A percentile compares a stretch with the other conserved stretches of the same genome.
These are phyloP conservation scores for Threskiornis aethiopicus DNA, from an alignment of 2,797 vertebrate genomes.

Conservation along the genomic window DNA sequence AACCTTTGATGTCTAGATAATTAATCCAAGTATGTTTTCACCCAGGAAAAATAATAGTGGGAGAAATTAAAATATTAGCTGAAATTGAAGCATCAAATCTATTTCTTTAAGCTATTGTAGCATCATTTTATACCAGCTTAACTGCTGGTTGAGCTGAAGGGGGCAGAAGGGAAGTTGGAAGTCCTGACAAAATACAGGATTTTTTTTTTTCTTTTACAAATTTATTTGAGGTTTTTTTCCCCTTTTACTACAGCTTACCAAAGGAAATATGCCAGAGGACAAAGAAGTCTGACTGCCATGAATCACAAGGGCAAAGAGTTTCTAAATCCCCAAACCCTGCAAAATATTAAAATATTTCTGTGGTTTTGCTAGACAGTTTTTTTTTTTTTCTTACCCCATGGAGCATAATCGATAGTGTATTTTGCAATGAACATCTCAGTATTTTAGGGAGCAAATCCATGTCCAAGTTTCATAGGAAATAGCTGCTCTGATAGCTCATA, in stretches of 20 bases:
- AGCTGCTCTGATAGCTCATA: background rate
- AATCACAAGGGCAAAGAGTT: background rate
- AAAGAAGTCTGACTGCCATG: background rate
- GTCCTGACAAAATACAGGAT: background rate
- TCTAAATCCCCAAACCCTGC: background rate
- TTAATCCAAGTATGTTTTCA: background rate
- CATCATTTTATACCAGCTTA: background rate
- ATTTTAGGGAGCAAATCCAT: background rate
- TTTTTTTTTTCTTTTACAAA: background rate
- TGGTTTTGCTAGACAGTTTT: background rate
- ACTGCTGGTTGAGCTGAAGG: background rate
- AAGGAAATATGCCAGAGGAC: background rate
- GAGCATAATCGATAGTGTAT: background rate
- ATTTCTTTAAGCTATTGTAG: background rate
- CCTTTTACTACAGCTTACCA: background rate
- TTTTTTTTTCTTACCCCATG: background rate
- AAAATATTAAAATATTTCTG: background rate
- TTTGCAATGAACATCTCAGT: background rate
- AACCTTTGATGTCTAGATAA: background rate
- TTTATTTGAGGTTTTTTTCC: rapidly evolving
- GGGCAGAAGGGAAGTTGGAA: background rate
- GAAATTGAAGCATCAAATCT: background rate
- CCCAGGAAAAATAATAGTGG: background rate
- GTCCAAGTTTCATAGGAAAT: background rate
- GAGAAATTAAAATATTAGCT: background rate